phyloP scores from a whole-genome alignment of 2,888 invertebrate species.

The Diogma glabrata region DNA sequence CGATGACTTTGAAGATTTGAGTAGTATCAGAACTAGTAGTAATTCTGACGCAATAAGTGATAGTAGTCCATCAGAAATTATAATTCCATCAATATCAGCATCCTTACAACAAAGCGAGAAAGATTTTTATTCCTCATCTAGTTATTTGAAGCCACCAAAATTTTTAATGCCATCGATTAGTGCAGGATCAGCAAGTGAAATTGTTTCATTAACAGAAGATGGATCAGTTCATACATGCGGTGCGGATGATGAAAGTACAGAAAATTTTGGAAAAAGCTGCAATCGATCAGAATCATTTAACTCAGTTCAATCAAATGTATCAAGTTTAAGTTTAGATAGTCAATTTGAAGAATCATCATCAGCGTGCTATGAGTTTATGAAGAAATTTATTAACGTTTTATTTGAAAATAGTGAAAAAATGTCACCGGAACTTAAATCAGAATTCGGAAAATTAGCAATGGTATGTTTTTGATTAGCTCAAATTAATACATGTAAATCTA shows the following conservation, averaged over 20 bases:
- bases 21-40: constrained; percentile 2
- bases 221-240: not conserved
- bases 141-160: constrained; percentile 2
- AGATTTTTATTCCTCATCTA: not conserved
- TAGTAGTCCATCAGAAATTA: not conserved
- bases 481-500: constrained; percentile 14
- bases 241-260: not conserved
- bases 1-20: constrained; percentile 8
- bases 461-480: constrained; percentile 27
- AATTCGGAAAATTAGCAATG: constrained; percentile 52
- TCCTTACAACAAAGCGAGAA: constrained; percentile 1
- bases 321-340: constrained; percentile 48
- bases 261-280: not conserved
- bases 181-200: not conserved
- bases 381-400: constrained; percentile 48
- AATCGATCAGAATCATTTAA: constrained; percentile 37
- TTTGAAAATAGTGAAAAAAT: constrained; percentile 46
- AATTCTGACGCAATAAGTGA: not conserved
- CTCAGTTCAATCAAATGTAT: constrained; percentile 51
- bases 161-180: constrained; percentile 6
- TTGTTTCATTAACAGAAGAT: not conserved
- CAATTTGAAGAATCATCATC: constrained; percentile 34
- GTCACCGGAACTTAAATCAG: constrained; percentile 51
- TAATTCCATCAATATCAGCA: not conserved
- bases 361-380: constrained; percentile 44